These are phyloP conservation scores for Cyphomyrus plagiostoma DNA, from an alignment of 2,113 vertebrate species.

Conservation along the genomic window DNA sequence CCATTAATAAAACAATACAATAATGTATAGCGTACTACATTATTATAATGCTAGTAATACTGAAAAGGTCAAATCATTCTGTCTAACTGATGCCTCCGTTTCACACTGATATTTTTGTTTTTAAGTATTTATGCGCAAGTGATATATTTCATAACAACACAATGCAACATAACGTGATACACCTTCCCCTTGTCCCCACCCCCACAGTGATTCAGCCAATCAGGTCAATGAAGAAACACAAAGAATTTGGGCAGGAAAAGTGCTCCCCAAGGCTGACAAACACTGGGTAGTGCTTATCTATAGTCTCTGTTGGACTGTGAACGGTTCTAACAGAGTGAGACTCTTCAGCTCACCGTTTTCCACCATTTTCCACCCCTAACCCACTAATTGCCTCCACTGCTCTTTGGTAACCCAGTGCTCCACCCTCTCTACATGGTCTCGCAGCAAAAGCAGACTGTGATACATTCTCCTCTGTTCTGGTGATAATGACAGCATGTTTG, in stretches of 20 bases:
- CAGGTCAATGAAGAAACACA: not conserved
- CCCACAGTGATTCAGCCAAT: not conserved
- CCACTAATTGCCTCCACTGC: not conserved
- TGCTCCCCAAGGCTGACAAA: not conserved
- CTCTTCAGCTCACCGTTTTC: not conserved
- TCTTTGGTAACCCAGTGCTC: not conserved
- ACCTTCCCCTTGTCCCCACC: not conserved
- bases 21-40: not conserved
- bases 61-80: not conserved
- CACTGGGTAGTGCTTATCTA: not conserved
- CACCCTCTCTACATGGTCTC: not conserved
- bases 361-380: not conserved
- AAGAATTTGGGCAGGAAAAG: not conserved
- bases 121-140: not conserved
- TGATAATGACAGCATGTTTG: not conserved
- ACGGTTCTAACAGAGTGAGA: not conserved
- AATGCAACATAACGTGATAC: not conserved
- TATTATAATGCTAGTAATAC: not conserved
- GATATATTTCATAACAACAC: not conserved
- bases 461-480: not conserved
- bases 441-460: not conserved
- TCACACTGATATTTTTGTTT: not conserved
- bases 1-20: not conserved
- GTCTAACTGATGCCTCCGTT: not conserved
- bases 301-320: not conserved